Base-by-base conservation (phyloP, 2,113 vertebrate species). In the Corythoichthys intestinalis region DNA sequence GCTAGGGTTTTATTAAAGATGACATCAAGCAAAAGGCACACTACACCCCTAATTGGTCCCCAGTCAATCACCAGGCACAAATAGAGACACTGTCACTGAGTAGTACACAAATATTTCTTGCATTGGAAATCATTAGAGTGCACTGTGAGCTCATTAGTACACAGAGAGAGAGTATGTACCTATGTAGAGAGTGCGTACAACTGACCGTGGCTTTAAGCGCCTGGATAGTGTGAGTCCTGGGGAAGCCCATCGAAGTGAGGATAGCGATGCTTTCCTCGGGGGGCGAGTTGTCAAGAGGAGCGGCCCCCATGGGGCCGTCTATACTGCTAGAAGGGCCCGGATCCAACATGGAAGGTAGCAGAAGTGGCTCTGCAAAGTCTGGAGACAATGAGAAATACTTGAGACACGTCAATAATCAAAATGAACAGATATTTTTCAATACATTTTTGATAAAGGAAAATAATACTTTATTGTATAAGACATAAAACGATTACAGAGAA, bases 221-320 rank as follows among this genome's bases (percentile, higher is more conserved):
- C 41, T 89, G 93, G 74, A 98, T 86, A n/a, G 94, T 94, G 74
- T 96, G 88, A 80, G 83, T 87, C 74, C 97, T 92, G 50, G 95
- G 94, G 90, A 99, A 99, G 74, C 97, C 97, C 97, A 99, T 99
- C 17, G 96, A 98, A 13, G 94, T 92, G 47, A 99, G 94, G 69
- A 99, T 97, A 74, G 97, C 86, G 37, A 99, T 81, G 65, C 93
- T 95, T 83, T 99, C 97, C 88, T 99, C 97, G 0, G 97, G 96
- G 67, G 96, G 96, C 0, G 94, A 95, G 89, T 93, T 96, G 82
- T 90, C 91, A 56, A 94, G 50, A 2, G 85, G 91, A 1, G 83
- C 81, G 72, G 91, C 83, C 6, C 88, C 88, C 50, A 67, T 74
- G 41, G 80, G 81, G 77, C 87, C 92, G 72, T 90, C 85, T 37